These are phyloP conservation scores for Mungos mungo DNA, from an alignment of 2,113 vertebrate genomes.

Conservation along the genomic window DNA sequence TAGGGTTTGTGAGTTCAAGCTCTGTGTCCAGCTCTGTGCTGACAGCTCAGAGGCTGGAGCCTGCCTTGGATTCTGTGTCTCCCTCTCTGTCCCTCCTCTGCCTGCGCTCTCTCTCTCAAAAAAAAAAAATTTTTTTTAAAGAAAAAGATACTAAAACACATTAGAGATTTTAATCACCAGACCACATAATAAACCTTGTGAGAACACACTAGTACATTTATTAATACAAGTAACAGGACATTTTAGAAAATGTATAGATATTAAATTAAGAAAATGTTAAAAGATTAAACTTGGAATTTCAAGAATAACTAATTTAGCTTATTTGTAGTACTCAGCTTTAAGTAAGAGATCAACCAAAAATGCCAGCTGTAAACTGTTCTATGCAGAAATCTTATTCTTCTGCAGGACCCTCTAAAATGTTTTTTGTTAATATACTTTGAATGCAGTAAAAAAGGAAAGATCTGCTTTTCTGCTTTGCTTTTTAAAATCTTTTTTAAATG, in stretches of 20 bases:
- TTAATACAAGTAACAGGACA: not conserved
- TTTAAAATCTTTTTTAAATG: not conserved
- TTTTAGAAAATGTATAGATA: slow-evolving; percentile 14
- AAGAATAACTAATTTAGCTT: slow-evolving; percentile 20
- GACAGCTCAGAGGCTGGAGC: too few species aligned
- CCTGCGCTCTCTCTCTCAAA: too few species aligned
- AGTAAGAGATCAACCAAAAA: not conserved
- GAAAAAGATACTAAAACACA: not conserved
- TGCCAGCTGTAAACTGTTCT: not conserved
- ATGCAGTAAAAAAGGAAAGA: slow-evolving; percentile 20
- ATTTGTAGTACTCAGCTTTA: not conserved
- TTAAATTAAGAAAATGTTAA: not conserved
- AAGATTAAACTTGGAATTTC: not conserved
- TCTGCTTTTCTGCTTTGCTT: not conserved
- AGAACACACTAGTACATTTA: not conserved
- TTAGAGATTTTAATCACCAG: slow-evolving; percentile 28
- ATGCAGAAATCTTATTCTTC: not conserved
- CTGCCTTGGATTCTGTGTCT: too few species aligned
- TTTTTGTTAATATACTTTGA: not conserved
- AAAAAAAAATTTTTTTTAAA: not conserved
- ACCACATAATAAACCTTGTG: not conserved
- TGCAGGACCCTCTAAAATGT: not conserved
- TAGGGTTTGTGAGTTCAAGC: too few species aligned
- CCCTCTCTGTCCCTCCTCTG: too few species aligned
- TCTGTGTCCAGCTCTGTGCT: too few species aligned